Evolutionary conservation across 2,888 invertebrate species (phyloP), one percentile per base, ranked within the genome.

Genomic region (Conistra vaccinii): DNA sequence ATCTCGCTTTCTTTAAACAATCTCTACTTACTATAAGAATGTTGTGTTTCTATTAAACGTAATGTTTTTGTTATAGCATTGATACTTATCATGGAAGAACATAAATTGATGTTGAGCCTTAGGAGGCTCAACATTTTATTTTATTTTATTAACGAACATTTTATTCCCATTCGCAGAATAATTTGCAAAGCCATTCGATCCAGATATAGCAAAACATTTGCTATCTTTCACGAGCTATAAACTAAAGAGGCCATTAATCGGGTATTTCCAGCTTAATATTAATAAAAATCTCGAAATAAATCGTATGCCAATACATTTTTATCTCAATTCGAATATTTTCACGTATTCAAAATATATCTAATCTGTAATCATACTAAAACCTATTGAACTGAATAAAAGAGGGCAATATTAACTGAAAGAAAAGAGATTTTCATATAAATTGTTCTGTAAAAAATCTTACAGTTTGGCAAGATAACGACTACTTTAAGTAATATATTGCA

Each of bases 401-500:
- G 60, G 61, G 69, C 17, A 63, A 72, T 71, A 75, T 32, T 58
- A 81, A 23, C 60, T 53, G 51, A 26, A 69, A 26, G 66, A 77
- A 55, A 66, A 60, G 73, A 76, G 60, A 75, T 79, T 76, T 76
- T 67, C 60, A 58, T 26, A 87, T 84, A 89, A 87, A 88, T 87
- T 79, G 69, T 82, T 76, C 73, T 55, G 45, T 61, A 69, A 86
- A 86, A 88, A 87, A 85, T 73, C 67, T 80, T 73, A 39, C 72
- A 79, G 77, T 79, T 88, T 84, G 79, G 82, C 81, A 83, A 85
- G 79, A 78, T 81, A 88, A 85, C 81, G 81, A 70, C 84, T 86
- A 87, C 87, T 88, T 86, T 78, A 82, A 69, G 84, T 85, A 85
- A 90, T 88, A 87, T 89, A 88, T 85, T 74, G 85, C 76, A 84